Evolutionary conservation across 2,888 invertebrate genomes (phyloP), one percentile per base, ranked within the genome.

Genomic region (Aricia artaxerxes): DNA sequence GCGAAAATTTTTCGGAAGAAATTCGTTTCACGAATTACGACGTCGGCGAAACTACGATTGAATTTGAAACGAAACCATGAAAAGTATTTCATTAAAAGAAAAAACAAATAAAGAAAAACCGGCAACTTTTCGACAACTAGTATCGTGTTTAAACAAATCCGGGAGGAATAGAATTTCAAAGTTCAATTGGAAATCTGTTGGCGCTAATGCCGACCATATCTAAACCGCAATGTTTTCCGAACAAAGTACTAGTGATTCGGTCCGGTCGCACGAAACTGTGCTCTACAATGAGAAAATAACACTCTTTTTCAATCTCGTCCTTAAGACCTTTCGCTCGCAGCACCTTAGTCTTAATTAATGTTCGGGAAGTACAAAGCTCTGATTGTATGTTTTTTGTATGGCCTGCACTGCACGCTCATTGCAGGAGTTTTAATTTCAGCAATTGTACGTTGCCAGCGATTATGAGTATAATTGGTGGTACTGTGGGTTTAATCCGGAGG

Each of bases 301-400:
- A 85, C 85, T 81, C 84, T 84, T 87, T 82, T 86, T 85, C 82
- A 78, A 81, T 78, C 78, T 79, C 64, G 38, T 79, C 61, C 83
- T 83, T 86, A 85, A 78, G 85, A 84, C 86, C 85, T 89, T 91
- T 88, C 85, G 83, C 81, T 84, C 84, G 83, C 85, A 86, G 86
- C 86, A 85, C 86, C 89, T 89, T 87, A 86, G 88, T 90, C 90
- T 88, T 92, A 92, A 93, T 93, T 91, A 92, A 91, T 90, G 91
- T 92, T 91, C 89, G 89, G 89, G 89, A 86, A 89, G 91, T 88
- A 89, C 89, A 91, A 90, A 89, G 90, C 90, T 89, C 84, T 87
- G 88, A 89, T 91, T 93, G 89, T 92, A 84, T 90, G 86, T 90
- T 91, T 91, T 91, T 90, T 90, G 85, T 89, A 83, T 86, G 87